Evolutionary conservation across 35 echinoderm and acorn worm species (phyloP).

Genomic region (Apostichopus californicus): DNA sequence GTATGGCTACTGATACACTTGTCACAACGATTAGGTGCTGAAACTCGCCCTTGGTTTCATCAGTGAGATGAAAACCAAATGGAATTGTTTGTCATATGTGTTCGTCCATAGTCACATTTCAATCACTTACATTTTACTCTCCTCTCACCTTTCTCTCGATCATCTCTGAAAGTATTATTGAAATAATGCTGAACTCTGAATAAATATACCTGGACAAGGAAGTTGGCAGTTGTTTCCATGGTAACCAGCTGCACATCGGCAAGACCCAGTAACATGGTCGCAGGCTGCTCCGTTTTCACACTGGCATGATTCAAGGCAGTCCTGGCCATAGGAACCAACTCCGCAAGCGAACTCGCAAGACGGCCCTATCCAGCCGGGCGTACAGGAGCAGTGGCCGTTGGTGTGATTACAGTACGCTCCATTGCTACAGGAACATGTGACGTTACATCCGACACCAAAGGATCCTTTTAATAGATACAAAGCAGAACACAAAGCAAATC

Average conservation of each 20-base stretch:
- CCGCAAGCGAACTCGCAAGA: not conserved
- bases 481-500: not conserved
- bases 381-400: not conserved
- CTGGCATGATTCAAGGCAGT: not conserved
- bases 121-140: no score
- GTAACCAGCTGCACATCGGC: not conserved
- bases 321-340: not conserved
- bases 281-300: constrained; percentile 9
- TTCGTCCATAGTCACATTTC: no score
- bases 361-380: not conserved
- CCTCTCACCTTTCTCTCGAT: no score
- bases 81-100: no score
- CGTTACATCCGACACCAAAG: not conserved
- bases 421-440: not conserved
- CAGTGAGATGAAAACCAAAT: no score
- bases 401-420: not conserved
- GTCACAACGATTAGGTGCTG: no score
- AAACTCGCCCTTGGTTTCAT: no score
- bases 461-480: not conserved
- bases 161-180: no score
- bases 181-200: no score
- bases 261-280: not conserved
- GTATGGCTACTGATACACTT: no score
- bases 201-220: not conserved
- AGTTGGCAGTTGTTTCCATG: not conserved